phyloP scores from a whole-genome alignment of 2,113 vertebrate species.

The Oncorhynchus masou region DNA sequence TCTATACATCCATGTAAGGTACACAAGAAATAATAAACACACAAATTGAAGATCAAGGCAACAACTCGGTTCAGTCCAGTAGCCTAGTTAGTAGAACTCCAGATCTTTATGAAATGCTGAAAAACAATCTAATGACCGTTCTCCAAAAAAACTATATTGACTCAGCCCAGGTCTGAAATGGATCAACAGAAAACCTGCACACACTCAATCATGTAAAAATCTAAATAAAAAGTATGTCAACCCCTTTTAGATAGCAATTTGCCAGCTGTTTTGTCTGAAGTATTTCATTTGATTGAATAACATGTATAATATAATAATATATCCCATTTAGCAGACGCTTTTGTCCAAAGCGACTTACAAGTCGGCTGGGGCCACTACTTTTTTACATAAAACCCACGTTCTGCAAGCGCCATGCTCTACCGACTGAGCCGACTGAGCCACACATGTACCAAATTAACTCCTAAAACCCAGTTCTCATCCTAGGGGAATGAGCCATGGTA shows the following conservation, averaged over 20 bases:
- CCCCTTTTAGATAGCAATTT: background rate
- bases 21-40: background rate
- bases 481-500: no score
- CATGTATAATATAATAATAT: no score
- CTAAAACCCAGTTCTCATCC: no score
- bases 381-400: no score
- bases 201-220: background rate
- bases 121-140: background rate
- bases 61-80: background rate
- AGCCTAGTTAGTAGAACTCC: background rate
- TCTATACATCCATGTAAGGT: background rate
- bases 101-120: background rate
- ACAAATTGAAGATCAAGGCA: background rate
- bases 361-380: no score
- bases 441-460: background rate
- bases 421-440: no score
- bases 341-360: no score
- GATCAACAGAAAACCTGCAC: background rate
- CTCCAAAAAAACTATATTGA: no score
- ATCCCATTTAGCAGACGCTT: no score
- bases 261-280: background rate
- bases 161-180: background rate
- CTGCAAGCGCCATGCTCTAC: no score
- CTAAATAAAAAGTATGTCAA: no score
- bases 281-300: background rate